Conservation (phyloP, 2,888 invertebrate genomes). For the Melanchra persicariae region DNA sequence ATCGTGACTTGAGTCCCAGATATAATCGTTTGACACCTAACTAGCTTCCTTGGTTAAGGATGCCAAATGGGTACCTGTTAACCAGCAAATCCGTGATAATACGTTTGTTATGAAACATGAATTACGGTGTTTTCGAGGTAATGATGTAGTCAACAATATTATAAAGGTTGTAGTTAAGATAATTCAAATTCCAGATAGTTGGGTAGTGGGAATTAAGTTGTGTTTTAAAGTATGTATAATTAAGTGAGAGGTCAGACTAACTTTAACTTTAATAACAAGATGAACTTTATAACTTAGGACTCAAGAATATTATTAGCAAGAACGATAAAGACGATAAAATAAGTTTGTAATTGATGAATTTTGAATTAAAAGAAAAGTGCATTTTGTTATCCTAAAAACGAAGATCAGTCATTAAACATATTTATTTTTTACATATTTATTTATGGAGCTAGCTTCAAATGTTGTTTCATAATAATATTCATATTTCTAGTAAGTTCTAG, state of each 20-base stretch:
- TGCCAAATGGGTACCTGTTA: conserved; percentile 60
- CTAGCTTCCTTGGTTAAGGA: conserved; percentile 62
- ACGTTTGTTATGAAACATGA: conserved; percentile 49
- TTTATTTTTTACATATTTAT: background rate
- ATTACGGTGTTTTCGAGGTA: conserved; percentile 42
- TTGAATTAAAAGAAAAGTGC: background rate
- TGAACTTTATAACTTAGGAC: background rate
- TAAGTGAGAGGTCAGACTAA: background rate
- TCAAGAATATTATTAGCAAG: background rate
- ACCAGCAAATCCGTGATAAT: conserved; percentile 50
- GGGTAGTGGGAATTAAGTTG: conserved; percentile 2
- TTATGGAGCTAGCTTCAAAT: too few species aligned
- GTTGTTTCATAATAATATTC: too few species aligned
- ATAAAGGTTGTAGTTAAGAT: conserved; percentile 11
- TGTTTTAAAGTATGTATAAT: conserved; percentile 21
- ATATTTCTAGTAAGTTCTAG: too few species aligned
- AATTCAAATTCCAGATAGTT: conserved; percentile 14
- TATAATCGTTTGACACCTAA: conserved; percentile 65
- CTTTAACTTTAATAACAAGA: background rate
- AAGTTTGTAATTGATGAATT: too few species aligned
- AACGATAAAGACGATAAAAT: too few species aligned
- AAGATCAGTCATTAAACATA: background rate
- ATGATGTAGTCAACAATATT: conserved; percentile 44
- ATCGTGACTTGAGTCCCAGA: conserved; percentile 71
- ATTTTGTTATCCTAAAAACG: background rate